Base-by-base conservation (phyloP, 2,797 vertebrate species). In the Chelon labrosus region DNA sequence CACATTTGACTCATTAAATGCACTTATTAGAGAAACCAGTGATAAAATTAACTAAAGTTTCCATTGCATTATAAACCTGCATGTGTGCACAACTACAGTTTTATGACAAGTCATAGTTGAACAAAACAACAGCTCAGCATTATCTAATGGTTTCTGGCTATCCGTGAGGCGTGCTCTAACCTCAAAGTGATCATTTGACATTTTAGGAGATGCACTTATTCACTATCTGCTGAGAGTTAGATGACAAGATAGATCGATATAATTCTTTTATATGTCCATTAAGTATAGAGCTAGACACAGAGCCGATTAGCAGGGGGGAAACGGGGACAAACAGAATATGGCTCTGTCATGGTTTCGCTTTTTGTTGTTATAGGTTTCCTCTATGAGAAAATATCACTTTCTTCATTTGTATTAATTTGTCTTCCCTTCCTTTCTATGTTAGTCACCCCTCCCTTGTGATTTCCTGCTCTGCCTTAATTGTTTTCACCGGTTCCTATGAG, bases 221-320 rank as follows among this genome's bases (percentile, higher is more conserved):
- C 22, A 35, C 35, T 41, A 44, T 63, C 53, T 54, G 46, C 58
- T 46, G 11, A 52, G 51, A 62, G 14, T 16, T 17, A 41, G 44
- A 70, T 55, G 17, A 31, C 31, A 54, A 65, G 17, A 8, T 63
- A 37, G 39, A 68, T 68, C n/a, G 6, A 61, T 68, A 51, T 12
- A 20, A 17, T 46, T 53, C 20, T 61, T 14, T 41, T 47, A 9
- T 47, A 17, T n/a, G n/a, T 14, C 31, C 31, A 44, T 17, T 44
- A 50, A 25, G 0, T 35, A 16, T 35, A 11, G 59, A 44, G 37
- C 35, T 59, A 5, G 8, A 59, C 37, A 22, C 14, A 46, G n/a
- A 54, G 14, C 4, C 2, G 3, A 6, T 38, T 58, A 41, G 13
- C 38, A 31, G 31, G 31, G 7, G 7, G 4, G 1, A 16, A 53